These are phyloP conservation scores for Australoheros facetus DNA, from an alignment of 2,797 vertebrate genomes.

Conservation along the genomic window DNA sequence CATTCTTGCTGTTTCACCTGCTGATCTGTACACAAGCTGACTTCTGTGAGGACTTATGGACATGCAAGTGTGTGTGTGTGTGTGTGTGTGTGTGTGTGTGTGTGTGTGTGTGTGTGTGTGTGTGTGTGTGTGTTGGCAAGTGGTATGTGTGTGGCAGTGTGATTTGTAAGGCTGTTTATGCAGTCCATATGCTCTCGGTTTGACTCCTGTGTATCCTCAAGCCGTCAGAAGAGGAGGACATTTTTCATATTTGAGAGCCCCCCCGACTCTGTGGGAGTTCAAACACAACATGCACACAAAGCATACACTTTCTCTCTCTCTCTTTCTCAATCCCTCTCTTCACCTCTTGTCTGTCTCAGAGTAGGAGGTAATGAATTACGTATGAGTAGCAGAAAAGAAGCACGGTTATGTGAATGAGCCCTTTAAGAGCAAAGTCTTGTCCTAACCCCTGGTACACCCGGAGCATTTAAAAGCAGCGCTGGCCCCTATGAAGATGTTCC, in stretches of 20 bases:
- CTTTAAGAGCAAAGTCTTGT: conserved; percentile 78
- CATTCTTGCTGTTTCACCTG: conserved; percentile 43
- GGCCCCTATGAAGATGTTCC: conserved; percentile 32
- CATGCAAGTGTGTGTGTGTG: conserved; percentile 1
- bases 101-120: not conserved
- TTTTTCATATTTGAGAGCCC: conserved; percentile 74
- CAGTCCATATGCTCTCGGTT: conserved; percentile 67
- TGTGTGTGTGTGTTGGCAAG: conserved; percentile 5
- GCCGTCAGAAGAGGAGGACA: conserved; percentile 53
- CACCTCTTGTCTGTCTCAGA: conserved; percentile 36
- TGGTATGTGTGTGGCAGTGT: conserved; percentile 18
- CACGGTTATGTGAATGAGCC: conserved; percentile 46
- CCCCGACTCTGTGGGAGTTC: conserved; percentile 52
- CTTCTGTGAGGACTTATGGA: conserved; percentile 37
- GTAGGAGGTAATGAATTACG: conserved; percentile 75
- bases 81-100: conserved; percentile 11
- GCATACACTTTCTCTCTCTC: conserved; percentile 23
- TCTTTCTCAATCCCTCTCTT: not conserved
- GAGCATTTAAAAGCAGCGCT: conserved; percentile 46
- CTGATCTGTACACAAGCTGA: conserved; percentile 56
- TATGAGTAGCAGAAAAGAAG: conserved; percentile 61
- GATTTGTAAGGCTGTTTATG: conserved; percentile 73
- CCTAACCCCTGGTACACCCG: conserved; percentile 43
- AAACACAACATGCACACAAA: conserved; percentile 35
- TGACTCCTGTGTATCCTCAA: conserved; percentile 63